Base-by-base conservation (phyloP, 2,888 invertebrate species). In the Branchipolynoe longqiensis region DNA sequence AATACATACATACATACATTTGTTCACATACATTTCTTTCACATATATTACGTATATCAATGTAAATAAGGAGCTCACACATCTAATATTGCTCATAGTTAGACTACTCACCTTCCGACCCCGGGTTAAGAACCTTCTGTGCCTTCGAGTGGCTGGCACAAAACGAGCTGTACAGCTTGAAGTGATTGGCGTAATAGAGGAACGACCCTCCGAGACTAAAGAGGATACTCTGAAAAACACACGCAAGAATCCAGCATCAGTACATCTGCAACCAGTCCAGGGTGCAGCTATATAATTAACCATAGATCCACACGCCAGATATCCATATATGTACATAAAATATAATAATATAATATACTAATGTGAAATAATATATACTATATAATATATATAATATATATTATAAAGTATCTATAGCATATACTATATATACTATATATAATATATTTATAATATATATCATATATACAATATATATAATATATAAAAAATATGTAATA, bases 71-170 rank as follows among this genome's bases (percentile, higher is more conserved):
- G n/a, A n/a, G n/a, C n/a, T n/a, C n/a, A n/a, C n/a, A n/a, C n/a
- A n/a, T n/a, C n/a, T n/a, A n/a, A n/a, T n/a, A n/a, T n/a, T n/a
- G n/a, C n/a, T n/a, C n/a, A n/a, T n/a, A n/a, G n/a, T n/a, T n/a
- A n/a, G 6, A 8, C 69, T 18, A 18, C 78, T 78, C 31, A 78
- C 78, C 78, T 28, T 78, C 78, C 28, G 62, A 95, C 98, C 98
- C 98, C 93, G 98, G 98, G 95, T 98, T 98, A 93, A 99, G 95
- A 93, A 99, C 97, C 95, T 99, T 99, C 95, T 99, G 99, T 89
- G 98, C 98, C 95, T 98, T 98, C 93, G 98, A 99, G 94, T 99
- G 99, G 95, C 98, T 98, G 89, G 99, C 98, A 95, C 99, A 99
- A 95, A 99, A 99, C 90, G 98, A 98, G 94, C 98, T 98, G 95